Evolutionary conservation across 2,888 invertebrate species (phyloP).

Genomic region (Trissoscelio sp.): DNA sequence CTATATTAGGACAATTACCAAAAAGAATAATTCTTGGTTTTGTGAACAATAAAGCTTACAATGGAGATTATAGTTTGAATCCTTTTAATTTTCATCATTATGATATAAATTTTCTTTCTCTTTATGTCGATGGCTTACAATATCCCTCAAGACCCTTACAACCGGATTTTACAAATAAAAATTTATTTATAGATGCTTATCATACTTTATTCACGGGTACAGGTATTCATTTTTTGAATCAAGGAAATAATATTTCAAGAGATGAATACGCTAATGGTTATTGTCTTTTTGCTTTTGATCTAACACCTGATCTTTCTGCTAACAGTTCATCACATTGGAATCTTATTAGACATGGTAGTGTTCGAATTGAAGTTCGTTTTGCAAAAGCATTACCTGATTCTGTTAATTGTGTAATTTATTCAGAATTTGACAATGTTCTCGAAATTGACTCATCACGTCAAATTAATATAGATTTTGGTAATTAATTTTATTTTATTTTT

Average conservation of each 20-base stretch:
- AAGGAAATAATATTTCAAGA: constrained; percentile 67
- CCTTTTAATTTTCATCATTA: constrained; percentile 69
- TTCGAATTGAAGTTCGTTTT: constrained; percentile 72
- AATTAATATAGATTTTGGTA: constrained; percentile 27
- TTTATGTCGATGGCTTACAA: constrained; percentile 14
- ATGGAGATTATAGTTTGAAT: constrained; percentile 58
- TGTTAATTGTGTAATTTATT: constrained; percentile 69
- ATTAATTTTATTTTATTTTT: not conserved
- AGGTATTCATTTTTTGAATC: constrained; percentile 69
- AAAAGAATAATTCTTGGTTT: constrained; percentile 75
- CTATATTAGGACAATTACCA: constrained; percentile 76
- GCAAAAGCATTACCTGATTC: constrained; percentile 59
- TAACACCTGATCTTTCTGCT: constrained; percentile 73
- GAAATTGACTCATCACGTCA: constrained; percentile 71
- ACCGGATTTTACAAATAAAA: constrained; percentile 58
- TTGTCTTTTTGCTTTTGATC: constrained; percentile 73
- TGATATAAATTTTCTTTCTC: constrained; percentile 15
- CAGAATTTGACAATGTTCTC: constrained; percentile 75
- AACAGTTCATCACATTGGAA: constrained; percentile 66
- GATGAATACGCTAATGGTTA: constrained; percentile 65
- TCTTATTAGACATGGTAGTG: constrained; percentile 66
- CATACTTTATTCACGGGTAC: constrained; percentile 71
- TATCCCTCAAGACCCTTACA: constrained; percentile 69
- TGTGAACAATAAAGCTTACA: constrained; percentile 70
- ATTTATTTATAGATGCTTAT: constrained; percentile 71